Evolutionary conservation across 2,797 vertebrate species (phyloP).

Genomic region (Bufotes viridis): DNA sequence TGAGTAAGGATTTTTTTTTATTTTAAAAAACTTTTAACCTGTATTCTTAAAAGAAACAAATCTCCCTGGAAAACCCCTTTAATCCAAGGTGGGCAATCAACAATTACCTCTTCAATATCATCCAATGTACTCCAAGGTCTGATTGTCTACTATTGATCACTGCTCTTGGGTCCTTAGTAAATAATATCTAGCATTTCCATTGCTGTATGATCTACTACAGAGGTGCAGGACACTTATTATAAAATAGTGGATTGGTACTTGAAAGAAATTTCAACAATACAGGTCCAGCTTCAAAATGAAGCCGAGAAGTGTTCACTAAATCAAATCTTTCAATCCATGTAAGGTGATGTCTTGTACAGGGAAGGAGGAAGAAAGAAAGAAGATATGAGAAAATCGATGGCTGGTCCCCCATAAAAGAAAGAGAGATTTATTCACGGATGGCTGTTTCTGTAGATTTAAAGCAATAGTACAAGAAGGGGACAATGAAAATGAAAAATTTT

Average conservation of each 20-base stretch:
- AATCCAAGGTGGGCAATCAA: not conserved
- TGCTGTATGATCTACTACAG: not conserved
- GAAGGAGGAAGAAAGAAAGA: slow-evolving; percentile 63
- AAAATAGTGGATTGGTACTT: slow-evolving; percentile 54
- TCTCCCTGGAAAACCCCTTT: not conserved
- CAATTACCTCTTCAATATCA: not conserved
- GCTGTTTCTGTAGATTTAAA: not conserved
- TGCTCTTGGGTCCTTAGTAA: not conserved
- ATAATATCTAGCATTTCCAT: not conserved
- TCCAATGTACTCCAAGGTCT: not conserved
- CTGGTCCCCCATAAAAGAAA: slow-evolving; percentile 76
- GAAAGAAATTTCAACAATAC: slow-evolving; percentile 55
- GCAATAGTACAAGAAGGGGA: not conserved
- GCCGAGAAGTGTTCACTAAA: slow-evolving; percentile 74
- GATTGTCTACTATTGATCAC: not conserved
- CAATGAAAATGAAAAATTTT: not conserved
- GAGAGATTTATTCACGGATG: slow-evolving; percentile 73
- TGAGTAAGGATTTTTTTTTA: too few species aligned
- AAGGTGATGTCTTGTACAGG: slow-evolving; percentile 66
- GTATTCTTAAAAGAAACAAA: too few species aligned
- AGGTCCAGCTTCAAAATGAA: slow-evolving; percentile 67
- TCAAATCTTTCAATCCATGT: slow-evolving; percentile 75
- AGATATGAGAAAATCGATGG: slow-evolving; percentile 76
- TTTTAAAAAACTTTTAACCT: too few species aligned
- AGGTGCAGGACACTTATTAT: slow-evolving; percentile 3